These are phyloP conservation scores for Xiphophorus hellerii DNA, from an alignment of 2,113 vertebrate genomes.

Conservation along the genomic window DNA sequence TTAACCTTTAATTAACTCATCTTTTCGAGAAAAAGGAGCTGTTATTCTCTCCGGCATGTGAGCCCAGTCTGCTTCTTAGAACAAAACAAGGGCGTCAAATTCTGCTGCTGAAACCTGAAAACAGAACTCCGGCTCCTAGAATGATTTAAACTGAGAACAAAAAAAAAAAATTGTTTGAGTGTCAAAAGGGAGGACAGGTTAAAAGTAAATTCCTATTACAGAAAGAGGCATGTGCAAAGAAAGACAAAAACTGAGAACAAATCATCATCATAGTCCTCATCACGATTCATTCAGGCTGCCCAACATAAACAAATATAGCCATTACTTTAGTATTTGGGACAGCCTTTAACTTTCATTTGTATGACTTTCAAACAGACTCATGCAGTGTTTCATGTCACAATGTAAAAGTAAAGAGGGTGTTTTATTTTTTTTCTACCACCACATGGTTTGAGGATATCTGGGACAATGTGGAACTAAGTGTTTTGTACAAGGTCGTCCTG, in stretches of 20 bases:
- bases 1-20: background rate
- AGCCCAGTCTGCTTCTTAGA: conserved; percentile 75
- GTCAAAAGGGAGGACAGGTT: background rate
- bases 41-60: conserved; percentile 46
- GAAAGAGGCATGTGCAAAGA: no score
- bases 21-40: conserved; percentile 75
- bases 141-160: conserved; percentile 57
- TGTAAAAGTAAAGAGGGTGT: background rate
- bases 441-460: background rate
- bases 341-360: no score
- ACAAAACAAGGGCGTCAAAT: conserved; percentile 66
- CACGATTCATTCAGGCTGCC: background rate
- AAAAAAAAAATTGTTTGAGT: conserved; percentile 33
- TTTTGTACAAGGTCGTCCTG: background rate
- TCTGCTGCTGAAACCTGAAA: conserved; percentile 53
- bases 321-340: no score
- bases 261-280: background rate
- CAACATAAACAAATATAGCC: no score
- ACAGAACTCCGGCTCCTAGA: conserved; percentile 72
- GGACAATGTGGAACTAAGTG: background rate
- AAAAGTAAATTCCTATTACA: no score
- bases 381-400: background rate
- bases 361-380: background rate
- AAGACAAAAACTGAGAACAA: no score
- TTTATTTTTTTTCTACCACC: background rate